phyloP scores from a whole-genome alignment of 1,140 invertebrate genomes.

The Scylla paramamosain region DNA sequence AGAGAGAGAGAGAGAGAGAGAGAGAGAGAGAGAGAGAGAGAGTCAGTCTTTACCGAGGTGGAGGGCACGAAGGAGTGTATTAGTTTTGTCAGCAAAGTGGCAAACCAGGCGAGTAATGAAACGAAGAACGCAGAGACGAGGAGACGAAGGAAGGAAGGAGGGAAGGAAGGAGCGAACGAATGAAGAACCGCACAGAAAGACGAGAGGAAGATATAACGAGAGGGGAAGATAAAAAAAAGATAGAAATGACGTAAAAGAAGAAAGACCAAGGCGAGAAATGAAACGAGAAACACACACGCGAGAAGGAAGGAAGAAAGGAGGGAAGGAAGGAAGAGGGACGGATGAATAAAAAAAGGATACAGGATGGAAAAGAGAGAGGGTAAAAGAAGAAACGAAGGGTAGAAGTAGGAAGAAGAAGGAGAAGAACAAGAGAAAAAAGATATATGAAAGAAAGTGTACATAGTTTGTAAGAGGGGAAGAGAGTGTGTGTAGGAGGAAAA shows the following conservation, averaged over 20 bases:
- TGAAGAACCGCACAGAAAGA: background rate
- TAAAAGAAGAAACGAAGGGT: background rate
- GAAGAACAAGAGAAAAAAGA: background rate
- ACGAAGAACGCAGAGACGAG: background rate
- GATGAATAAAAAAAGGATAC: too few relatives aligned
- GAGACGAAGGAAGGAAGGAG: background rate
- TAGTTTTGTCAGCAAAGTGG: background rate
- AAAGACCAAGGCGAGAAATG: background rate
- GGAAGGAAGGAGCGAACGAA: background rate
- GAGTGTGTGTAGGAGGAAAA: background rate
- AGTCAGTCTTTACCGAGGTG: background rate
- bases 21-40: background rate
- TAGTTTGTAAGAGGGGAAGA: background rate
- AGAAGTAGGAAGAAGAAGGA: background rate
- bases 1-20: background rate
- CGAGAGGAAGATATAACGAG: background rate
- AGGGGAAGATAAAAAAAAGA: background rate
- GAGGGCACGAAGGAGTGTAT: background rate
- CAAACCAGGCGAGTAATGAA: background rate
- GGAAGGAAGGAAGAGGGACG: background rate
- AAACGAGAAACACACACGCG: too few relatives aligned
- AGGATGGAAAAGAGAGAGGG: background rate
- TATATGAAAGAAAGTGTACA: background rate
- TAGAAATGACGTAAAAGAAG: too few relatives aligned
- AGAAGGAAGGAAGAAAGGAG: background rate